Percentiles rank a stretch among this genome's conserved stretches.
Conservation (phyloP, 1,140 invertebrate genomes). For the Luehdorfia chinensis region DNA sequence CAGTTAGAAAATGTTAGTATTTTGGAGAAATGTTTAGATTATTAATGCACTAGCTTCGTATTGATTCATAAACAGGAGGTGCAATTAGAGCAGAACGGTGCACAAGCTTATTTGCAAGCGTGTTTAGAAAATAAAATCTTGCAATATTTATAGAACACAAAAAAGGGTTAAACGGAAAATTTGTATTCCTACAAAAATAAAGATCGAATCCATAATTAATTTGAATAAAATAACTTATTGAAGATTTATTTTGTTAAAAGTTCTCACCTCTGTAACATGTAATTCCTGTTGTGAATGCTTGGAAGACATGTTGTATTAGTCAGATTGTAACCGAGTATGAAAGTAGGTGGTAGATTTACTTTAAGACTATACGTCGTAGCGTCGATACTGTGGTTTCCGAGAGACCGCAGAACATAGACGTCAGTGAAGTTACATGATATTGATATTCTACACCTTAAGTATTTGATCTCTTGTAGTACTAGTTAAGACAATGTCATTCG, state of each 20-base stretch:
- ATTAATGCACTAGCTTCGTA: constrained; percentile 33
- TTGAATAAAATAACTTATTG: constrained; percentile 1
- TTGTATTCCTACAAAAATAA: not conserved
- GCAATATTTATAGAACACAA: constrained; percentile 8
- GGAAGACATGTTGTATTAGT: constrained; percentile 64
- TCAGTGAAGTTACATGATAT: constrained; percentile 9
- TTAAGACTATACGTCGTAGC: constrained; percentile 17
- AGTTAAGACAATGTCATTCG: not conserved
- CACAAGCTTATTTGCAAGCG: constrained; percentile 27
- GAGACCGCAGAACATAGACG: not conserved
- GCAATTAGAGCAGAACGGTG: constrained; percentile 38
- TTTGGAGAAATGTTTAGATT: constrained; percentile 64
- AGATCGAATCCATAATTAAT: constrained; percentile 7
- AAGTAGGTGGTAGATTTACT: no score
- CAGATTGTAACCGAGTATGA: constrained; percentile 41
- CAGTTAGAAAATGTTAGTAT: constrained; percentile 72
- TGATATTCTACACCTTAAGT: constrained; percentile 1
- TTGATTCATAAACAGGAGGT: constrained; percentile 31
- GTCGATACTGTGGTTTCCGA: not conserved
- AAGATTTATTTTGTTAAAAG: no score
- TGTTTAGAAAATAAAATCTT: not conserved
- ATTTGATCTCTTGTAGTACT: constrained; percentile 1
- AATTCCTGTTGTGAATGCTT: constrained; percentile 58
- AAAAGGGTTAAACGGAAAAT: constrained; percentile 6
- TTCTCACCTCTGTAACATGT: constrained; percentile 61